These are phyloP conservation scores for Perizoma affinitatum DNA, from an alignment of 2,888 invertebrate species.

Conservation along the genomic window DNA sequence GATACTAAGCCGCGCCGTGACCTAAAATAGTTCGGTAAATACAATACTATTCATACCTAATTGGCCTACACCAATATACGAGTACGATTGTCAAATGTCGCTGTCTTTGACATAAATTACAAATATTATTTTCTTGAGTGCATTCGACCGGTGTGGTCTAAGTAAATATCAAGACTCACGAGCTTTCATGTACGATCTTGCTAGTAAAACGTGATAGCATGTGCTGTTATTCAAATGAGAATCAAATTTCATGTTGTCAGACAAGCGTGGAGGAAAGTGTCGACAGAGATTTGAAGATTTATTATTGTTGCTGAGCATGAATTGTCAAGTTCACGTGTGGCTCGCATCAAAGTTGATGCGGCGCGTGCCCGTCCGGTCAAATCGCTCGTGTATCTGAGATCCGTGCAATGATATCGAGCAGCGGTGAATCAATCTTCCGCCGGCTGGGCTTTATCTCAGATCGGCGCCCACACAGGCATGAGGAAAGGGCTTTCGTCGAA, in stretches of 20 bases:
- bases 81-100: constrained; percentile 25
- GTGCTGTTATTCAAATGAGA: constrained; percentile 67
- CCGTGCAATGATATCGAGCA: constrained; percentile 64
- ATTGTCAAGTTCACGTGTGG: constrained; percentile 62
- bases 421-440: constrained; percentile 78
- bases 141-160: constrained; percentile 61
- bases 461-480: constrained; percentile 62
- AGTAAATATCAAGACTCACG: constrained; percentile 52
- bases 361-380: constrained; percentile 62
- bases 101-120: constrained; percentile 30
- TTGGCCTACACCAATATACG: constrained; percentile 12
- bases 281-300: constrained; percentile 67
- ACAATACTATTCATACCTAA: neutral
- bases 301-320: constrained; percentile 65
- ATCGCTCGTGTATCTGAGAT: constrained; percentile 69
- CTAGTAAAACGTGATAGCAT: constrained; percentile 65
- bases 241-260: constrained; percentile 69
- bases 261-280: constrained; percentile 59
- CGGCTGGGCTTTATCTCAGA: constrained; percentile 67
- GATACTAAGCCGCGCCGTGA: neutral
- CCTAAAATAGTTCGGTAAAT: neutral
- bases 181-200: constrained; percentile 51
- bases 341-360: constrained; percentile 44
- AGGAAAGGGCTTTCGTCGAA: constrained; percentile 58
- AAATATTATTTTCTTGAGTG: constrained; percentile 39